Percentiles rank a stretch among this genome's conserved stretches.
These are phyloP conservation scores for Pristionchus arcanus DNA, from an alignment of 2,888 invertebrate species.

Conservation along the genomic window DNA sequence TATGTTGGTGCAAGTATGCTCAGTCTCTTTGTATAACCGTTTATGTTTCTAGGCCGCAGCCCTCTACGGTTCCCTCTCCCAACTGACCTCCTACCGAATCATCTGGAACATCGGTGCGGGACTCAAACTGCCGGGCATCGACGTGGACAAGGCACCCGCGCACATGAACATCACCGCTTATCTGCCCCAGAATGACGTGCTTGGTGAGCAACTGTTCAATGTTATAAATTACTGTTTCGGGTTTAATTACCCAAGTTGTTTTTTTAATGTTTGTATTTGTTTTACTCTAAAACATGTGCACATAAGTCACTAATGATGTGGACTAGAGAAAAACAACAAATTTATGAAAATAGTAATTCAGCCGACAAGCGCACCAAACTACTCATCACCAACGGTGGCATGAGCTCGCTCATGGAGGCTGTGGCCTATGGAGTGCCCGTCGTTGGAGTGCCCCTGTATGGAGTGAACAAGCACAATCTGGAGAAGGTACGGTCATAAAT, in stretches of 20 bases:
- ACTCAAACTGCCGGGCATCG: conserved; percentile 70
- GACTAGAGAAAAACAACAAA: too few species aligned
- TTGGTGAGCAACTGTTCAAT: conserved; percentile 72
- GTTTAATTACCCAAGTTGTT: not conserved
- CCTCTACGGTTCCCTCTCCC: conserved; percentile 71
- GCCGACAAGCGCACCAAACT: conserved; percentile 73
- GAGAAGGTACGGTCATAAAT: conserved; percentile 68
- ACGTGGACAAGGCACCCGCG: conserved; percentile 66
- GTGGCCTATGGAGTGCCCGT: conserved; percentile 76
- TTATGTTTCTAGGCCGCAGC: conserved; percentile 60
- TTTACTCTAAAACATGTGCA: too few species aligned
- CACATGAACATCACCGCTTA: conserved; percentile 78
- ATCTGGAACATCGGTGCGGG: conserved; percentile 77
- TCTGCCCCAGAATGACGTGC: conserved; percentile 78
- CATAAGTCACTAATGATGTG: too few species aligned
- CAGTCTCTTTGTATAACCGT: too few species aligned
- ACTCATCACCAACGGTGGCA: conserved; percentile 78
- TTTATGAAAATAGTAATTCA: too few species aligned
- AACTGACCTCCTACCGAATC: conserved; percentile 73
- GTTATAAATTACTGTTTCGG: too few species aligned
- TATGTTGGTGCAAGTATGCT: too few species aligned
- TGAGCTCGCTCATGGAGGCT: conserved; percentile 76
- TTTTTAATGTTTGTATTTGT: too few species aligned
- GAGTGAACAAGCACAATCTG: conserved; percentile 74
- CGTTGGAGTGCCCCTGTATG: conserved; percentile 78